Evolutionary conservation across 2,888 invertebrate genomes (phyloP), one percentile per base, ranked within the genome.

Genomic region (Drosophila melanocephala): DNA sequence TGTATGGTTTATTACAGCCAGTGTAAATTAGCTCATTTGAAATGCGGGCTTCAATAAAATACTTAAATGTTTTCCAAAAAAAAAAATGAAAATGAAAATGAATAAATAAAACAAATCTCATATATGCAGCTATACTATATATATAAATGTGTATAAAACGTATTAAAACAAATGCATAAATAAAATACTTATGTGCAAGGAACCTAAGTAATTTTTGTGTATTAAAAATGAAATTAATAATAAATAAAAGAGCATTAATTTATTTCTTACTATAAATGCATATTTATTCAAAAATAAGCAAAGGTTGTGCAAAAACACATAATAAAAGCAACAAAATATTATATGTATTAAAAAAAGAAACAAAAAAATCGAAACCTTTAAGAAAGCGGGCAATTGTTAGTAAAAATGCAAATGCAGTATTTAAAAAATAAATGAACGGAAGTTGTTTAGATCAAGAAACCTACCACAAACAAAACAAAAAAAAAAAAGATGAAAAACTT

Each of bases 181-280:
- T 32, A 30, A 60, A 70, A 68, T 73, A 82, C 73, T 75, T 84
- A 81, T 75, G 75, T 79, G 69, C 75, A 83, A 79, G 66, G 52
- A 72, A 83, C 56, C 63, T 81, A 84, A 81, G 80, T 83, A 80
- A 76, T 77, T 71, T 75, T 71, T 80, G 76, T 80, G 83, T 72
- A 83, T 81, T 83, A 59, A 68, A 81, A 74, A 81, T 61, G 60
- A 83, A 72, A 76, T 71, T 72, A 75, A 75, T 73, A 79, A 73
- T 77, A 84, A 79, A 74, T 75, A 87, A 84, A 77, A 87, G 81
- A 77, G 76, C 75, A 89, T 87, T 85, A 89, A 89, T 90, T 90
- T 91, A 90, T 91, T 91, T 91, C 87, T 89, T 81, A 91, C 89
- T 91, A 90, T 85, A 90, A 86, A 77, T 74, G 89, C 84, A 89